Evolutionary conservation across 2,888 invertebrate species (phyloP).

Genomic region (Hymenopus coronatus): DNA sequence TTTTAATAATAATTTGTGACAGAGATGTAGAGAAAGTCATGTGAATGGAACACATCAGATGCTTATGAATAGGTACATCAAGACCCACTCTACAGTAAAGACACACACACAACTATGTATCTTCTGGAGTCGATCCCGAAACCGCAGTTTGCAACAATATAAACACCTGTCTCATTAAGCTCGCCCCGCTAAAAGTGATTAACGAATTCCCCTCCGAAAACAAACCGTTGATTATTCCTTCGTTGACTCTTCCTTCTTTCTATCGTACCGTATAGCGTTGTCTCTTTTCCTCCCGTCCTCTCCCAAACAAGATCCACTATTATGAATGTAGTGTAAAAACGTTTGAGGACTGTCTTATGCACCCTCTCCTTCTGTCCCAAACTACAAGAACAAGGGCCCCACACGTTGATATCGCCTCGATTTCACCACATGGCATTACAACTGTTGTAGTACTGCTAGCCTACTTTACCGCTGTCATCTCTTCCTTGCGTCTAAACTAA

Average conservation of each 20-base stretch:
- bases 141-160: background rate
- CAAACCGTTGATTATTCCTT: background rate
- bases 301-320: background rate
- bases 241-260: no score
- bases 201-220: background rate
- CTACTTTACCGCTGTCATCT: background rate
- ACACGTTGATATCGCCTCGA: slow-evolving; percentile 4
- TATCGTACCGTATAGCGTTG: background rate
- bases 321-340: background rate
- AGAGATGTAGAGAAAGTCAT: no score
- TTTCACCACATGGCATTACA: slow-evolving; percentile 8
- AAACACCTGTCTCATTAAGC: background rate
- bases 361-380: background rate
- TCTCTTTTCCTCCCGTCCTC: background rate
- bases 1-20: no score
- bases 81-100: no score
- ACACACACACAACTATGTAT: no score
- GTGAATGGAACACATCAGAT: no score
- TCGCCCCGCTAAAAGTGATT: background rate
- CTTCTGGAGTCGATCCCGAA: background rate
- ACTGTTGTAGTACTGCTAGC: background rate
- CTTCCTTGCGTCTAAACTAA: no score
- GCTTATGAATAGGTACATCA: no score
- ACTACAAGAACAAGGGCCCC: background rate
- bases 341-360: background rate